Evolutionary conservation across 2,888 invertebrate genomes (phyloP).

Genomic region (Chrysodeixis includens): DNA sequence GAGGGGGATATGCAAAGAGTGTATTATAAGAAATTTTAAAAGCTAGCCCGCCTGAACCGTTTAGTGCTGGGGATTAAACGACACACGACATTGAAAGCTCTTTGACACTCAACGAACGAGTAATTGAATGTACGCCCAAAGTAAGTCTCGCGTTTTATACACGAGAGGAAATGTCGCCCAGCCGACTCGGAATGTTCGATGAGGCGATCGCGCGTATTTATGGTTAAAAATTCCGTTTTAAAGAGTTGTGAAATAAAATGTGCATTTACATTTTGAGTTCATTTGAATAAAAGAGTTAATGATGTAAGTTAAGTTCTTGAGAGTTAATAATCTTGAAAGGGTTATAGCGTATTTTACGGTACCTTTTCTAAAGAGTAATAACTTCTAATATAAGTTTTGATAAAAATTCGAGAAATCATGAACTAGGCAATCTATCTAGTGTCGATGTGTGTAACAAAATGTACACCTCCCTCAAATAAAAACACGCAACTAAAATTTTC

Average conservation of each 20-base stretch:
- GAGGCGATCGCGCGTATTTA: slow-evolving; percentile 31
- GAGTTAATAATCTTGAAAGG: no score
- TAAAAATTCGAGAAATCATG: no score
- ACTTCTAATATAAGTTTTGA: no score
- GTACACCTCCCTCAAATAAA: background rate
- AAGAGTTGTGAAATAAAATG: background rate
- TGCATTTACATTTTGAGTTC: background rate
- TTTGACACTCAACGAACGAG: slow-evolving; percentile 73
- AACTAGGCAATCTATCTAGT: no score
- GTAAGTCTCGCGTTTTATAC: slow-evolving; percentile 54
- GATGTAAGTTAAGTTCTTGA: background rate
- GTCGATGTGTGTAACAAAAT: no score
- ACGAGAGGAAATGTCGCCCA: slow-evolving; percentile 42
- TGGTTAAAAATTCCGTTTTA: slow-evolving; percentile 26
- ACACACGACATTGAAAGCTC: slow-evolving; percentile 72
- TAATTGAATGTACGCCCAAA: slow-evolving; percentile 74
- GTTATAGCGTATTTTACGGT: no score
- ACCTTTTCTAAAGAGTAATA: no score
- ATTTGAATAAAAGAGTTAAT: background rate
- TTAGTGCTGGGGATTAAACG: slow-evolving; percentile 62
- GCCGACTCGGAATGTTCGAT: slow-evolving; percentile 42
- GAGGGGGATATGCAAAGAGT: slow-evolving; percentile 38
- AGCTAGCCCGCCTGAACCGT: slow-evolving; percentile 57
- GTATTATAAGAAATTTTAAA: slow-evolving; percentile 52
- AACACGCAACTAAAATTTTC: no score